Base-by-base conservation (phyloP, 2,113 vertebrate genomes). In the Halcyon senegalensis region DNA sequence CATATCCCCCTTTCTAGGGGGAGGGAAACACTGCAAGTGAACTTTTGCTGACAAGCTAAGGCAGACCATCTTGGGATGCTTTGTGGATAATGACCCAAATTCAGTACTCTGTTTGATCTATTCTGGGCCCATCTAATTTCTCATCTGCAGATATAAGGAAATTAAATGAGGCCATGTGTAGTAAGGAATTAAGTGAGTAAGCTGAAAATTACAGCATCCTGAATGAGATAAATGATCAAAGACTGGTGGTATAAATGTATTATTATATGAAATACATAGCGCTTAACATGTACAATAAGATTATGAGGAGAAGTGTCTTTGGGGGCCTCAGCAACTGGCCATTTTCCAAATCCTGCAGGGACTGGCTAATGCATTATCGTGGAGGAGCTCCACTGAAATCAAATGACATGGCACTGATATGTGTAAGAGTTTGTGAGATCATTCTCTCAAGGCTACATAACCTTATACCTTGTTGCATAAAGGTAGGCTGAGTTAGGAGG, bases 91-190 rank as follows among this genome's bases (percentile, higher is more conserved):
- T 89, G 88, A 93, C 60, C 79, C 83, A 92, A 90, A 93, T 93
- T 90, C 79, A 92, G 76, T 44, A 51, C 64, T 91, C 51, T 60
- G 37, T 94, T 89, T 87, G 66, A 87, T 90, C 79, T 94, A 23
- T 88, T 95, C 39, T 94, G 46, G 46, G 85, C 48, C 55, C 48
- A 25, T 64, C 67, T 93, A 68, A 76, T 92, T 92, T 84, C 75
- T 95, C 27, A 72, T 75, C 50, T 94, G 86, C 39, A 68, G 64
- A 78, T 46, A 48, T 2, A 60, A 81, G 30, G 62, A 78, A 92
- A 81, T 73, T 28, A 92, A 94, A 89, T 74, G 73, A 86, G 60
- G 69, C 24, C 8, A 4, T 19, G 13, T 53, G 41, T 53, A 41
- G 35, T 43, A 44, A 68, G 86, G 73, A 92, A 92, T 58, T 53